Evolutionary conservation across 2,888 invertebrate species (phyloP), one percentile per base, ranked within the genome.

Genomic region (Drosophila longiperda): DNA sequence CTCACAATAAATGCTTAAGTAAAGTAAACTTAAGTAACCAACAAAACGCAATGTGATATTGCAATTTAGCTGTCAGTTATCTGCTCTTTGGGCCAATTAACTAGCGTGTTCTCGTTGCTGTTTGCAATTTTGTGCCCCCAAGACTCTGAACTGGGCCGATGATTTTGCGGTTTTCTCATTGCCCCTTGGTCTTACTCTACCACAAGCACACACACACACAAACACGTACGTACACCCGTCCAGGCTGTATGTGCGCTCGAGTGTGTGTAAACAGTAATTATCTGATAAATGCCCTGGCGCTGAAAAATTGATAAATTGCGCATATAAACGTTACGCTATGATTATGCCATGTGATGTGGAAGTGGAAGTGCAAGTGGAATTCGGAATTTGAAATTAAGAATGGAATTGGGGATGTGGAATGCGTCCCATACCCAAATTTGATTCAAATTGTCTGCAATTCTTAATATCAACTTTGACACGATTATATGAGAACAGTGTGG

Each of bases 181-280:
- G 66, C 60, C 57, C 54, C 53, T 29, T 29, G 29, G 29, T 29
- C 45, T 64, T 48, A 33, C 50, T 49, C 33, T n/a, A 32, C 33
- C 50, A 54, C 61, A 29, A 29, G 29, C 29, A 49, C 57, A 26
- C 7, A 50, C 55, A 20, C 23, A 61, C 68, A 57, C 11, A 9
- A 34, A 34, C 23, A 29, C 12, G 29, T 26, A 29, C 17, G 17
- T 32, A 57, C 17, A 32, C 8, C 11, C 17, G 36, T 38, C 23
- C 42, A 32, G n/a, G 26, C 17, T 53, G 53, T 54, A 48, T 72
- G 68, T 66, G 42, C 74, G 69, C 29, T 64, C 63, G 66, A 72
- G 71, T 87, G 87, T 89, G 90, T 87, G 90, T 69, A 89, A 85
- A 89, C 88, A 85, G 82, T 85, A 85, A 85, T 85, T 85, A 85